Percentiles rank a stretch among this genome's conserved stretches.
phyloP scores from a whole-genome alignment of 2,888 invertebrate species.

The Cotesia congregata region DNA sequence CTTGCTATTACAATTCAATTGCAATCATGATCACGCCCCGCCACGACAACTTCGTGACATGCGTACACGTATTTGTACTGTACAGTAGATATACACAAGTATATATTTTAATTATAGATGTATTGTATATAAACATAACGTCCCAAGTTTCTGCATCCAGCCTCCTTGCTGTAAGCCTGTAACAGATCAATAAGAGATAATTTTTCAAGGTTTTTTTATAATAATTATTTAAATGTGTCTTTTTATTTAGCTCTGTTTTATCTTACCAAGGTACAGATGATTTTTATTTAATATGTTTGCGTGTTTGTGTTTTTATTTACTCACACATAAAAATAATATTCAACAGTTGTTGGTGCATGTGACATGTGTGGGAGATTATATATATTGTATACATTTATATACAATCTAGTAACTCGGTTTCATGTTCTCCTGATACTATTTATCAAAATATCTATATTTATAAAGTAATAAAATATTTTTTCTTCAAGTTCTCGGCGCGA shows the following conservation, averaged over 20 bases:
- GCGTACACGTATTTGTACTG: neutral
- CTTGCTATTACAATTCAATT: neutral
- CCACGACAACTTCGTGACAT: neutral
- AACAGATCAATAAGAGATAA: neutral
- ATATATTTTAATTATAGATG: neutral
- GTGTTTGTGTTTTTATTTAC: too few species aligned
- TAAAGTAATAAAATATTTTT: neutral
- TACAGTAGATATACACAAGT: neutral
- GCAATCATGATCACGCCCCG: constrained; percentile 1
- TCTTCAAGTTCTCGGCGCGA: neutral
- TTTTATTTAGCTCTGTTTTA: neutral
- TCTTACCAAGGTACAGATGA: neutral
- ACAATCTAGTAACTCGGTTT: neutral
- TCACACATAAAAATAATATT: too few species aligned
- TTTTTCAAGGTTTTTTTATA: neutral
- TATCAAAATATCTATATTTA: constrained; percentile 1
- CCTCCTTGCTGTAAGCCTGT: neutral
- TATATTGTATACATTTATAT: neutral
- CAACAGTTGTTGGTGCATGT: too few species aligned
- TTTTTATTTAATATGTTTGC: too few species aligned
- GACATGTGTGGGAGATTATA: neutral
- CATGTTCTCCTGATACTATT: neutral
- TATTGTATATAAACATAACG: neutral
- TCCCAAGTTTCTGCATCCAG: neutral
- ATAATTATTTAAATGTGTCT: neutral